Evolutionary conservation across 1,140 invertebrate species (phyloP), one percentile per base, ranked within the genome.

Genomic region (Drosophila novamexicana): DNA sequence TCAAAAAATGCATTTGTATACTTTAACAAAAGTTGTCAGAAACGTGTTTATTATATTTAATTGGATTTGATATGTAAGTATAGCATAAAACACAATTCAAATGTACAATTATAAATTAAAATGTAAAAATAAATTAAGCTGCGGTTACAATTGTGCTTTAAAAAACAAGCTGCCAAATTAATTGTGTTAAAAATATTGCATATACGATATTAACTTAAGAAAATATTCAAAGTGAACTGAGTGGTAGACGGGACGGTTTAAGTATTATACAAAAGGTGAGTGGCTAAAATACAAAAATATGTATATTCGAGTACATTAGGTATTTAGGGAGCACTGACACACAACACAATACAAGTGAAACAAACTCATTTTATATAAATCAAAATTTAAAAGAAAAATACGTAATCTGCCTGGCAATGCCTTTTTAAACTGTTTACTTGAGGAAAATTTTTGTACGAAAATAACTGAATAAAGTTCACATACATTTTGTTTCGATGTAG

Each of bases 191-290:
- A 63, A 59, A 59, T 59, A 64, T 64, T 70, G 66, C 66, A 65
- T 64, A 66, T 73, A 73, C 10, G 42, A 77, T 36, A 29, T 45
- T 42, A 72, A 61, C 72, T 88, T 82, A 86, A 79, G 74, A 16
- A 29, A 69, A 50, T 50, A 71, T 49, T 66, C 16, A 53, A 62
- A 10, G 61, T 67, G 65, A 54, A 42, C 44, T 62, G 59, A 69
- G 45, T 63, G 59, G 40, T 52, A 56, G 39, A 40, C 40, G 58
- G 66, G 72, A 69, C 65, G 72, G 53, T 69, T 52, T 89, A 86
- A 89, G 45, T 86, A 86, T 77, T 71, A 70, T 86, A 86, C 83
- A 86, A 86, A 74, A 88, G 83, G 37, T 62, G 7, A 36, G 32
- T 54, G n/a, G 10, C 49, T 44, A 37, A 70, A 63, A 57, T 59